Evolutionary conservation across 1,140 invertebrate species (phyloP).

Genomic region (Ceratina australensis): DNA sequence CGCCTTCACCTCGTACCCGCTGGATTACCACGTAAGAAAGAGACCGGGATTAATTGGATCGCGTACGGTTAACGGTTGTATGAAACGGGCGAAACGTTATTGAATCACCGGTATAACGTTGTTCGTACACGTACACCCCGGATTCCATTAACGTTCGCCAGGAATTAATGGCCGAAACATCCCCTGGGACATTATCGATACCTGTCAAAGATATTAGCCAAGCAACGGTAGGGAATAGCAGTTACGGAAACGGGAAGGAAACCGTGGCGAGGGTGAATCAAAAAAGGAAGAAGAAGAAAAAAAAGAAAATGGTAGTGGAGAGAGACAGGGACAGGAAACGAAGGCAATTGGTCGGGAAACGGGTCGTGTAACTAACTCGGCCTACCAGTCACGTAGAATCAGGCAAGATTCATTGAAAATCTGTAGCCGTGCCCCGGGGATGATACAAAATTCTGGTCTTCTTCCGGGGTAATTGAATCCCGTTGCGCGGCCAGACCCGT

Average conservation of each 20-base stretch:
- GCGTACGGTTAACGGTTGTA: background rate
- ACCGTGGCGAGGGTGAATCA: background rate
- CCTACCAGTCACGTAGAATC: conserved; percentile 52
- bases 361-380: conserved; percentile 47
- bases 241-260: conserved; percentile 5
- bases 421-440: conserved; percentile 30
- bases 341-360: conserved; percentile 41
- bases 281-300: too few relatives aligned
- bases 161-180: conserved; percentile 3
- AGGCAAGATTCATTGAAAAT: conserved; percentile 55
- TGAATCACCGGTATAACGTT: background rate
- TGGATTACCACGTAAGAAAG: background rate
- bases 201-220: conserved; percentile 6
- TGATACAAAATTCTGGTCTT: conserved; percentile 53
- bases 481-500: conserved; percentile 8
- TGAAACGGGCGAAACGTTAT: background rate
- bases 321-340: background rate
- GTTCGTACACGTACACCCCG: background rate
- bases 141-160: conserved; percentile 7
- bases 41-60: background rate
- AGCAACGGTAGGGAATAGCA: background rate
- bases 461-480: conserved; percentile 48
- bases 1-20: background rate
- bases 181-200: conserved; percentile 4
- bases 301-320: background rate